These are phyloP conservation scores for Zaprionus lineosus DNA, from an alignment of 2,888 invertebrate genomes.

Conservation along the genomic window DNA sequence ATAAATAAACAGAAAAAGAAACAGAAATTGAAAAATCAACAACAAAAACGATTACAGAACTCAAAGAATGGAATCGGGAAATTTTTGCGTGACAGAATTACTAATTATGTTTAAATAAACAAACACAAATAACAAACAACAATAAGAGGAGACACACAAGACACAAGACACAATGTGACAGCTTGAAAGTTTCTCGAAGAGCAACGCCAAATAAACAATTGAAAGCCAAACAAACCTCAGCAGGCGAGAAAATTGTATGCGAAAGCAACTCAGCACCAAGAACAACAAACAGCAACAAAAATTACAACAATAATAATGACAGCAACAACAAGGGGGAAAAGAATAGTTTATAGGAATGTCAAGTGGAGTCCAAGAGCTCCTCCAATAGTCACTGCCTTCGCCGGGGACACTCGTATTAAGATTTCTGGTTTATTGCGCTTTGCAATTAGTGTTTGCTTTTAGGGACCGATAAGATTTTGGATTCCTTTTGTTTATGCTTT, in stretches of 20 bases:
- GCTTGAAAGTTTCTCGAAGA: conserved; percentile 41
- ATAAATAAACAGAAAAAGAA: conserved; percentile 11
- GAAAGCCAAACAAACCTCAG: conserved; percentile 11
- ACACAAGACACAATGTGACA: conserved; percentile 28
- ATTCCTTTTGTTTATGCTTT: neutral
- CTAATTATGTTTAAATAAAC: conserved; percentile 61
- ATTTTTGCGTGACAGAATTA: conserved; percentile 65
- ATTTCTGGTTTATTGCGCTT: conserved; percentile 38
- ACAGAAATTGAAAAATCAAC: conserved; percentile 4
- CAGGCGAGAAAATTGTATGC: conserved; percentile 16
- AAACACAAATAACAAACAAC: conserved; percentile 24
- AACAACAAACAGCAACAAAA: conserved; percentile 19
- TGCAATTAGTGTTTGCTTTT: conserved; percentile 38
- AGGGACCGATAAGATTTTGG: conserved; percentile 14
- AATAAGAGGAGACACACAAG: conserved; percentile 12
- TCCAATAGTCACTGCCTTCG: neutral
- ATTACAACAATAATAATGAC: conserved; percentile 32
- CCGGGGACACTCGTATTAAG: conserved; percentile 10
- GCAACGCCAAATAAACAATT: conserved; percentile 31
- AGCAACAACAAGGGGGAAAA: conserved; percentile 1
- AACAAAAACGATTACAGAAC: conserved; percentile 14
- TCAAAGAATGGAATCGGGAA: conserved; percentile 42
- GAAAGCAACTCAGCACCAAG: conserved; percentile 8
- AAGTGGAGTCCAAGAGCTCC: conserved; percentile 34
- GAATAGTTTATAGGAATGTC: conserved; percentile 25